Evolutionary conservation across 2,113 vertebrate species (phyloP).

Genomic region (Bos indicus): DNA sequence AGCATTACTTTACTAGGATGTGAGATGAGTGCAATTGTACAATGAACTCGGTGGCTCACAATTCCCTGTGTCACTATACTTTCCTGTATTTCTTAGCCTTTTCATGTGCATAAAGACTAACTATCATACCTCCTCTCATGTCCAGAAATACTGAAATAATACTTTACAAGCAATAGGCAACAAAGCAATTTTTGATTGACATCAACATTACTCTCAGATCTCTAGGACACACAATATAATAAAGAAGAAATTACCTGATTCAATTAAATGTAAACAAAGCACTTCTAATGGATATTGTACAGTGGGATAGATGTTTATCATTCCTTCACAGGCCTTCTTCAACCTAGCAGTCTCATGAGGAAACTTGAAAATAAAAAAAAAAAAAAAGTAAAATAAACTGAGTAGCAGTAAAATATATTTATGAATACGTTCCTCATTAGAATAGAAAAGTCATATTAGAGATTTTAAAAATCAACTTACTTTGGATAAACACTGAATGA

Average conservation of each 20-base stretch:
- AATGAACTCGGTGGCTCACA: background rate
- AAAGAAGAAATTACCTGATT: constrained; percentile 82
- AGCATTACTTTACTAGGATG: too few species aligned
- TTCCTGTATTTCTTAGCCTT: background rate
- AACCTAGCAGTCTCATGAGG: constrained; percentile 86
- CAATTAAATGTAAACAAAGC: constrained; percentile 87
- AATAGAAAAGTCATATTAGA: background rate
- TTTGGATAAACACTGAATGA: constrained; percentile 89
- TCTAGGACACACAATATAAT: background rate
- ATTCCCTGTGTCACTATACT: background rate
- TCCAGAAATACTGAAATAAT: background rate
- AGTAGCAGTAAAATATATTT: background rate
- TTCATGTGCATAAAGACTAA: background rate
- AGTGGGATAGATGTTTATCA: constrained; percentile 86
- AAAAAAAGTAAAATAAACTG: background rate
- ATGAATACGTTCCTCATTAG: background rate
- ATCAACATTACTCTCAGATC: background rate
- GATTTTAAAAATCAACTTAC: constrained; percentile 77
- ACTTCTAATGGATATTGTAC: constrained; percentile 88
- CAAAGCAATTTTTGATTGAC: background rate
- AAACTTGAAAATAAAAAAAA: constrained; percentile 77
- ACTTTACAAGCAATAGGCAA: background rate
- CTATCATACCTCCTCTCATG: background rate
- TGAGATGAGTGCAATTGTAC: background rate
- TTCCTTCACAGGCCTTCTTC: constrained; percentile 88